These are phyloP conservation scores for Hycleus cichorii DNA, from an alignment of 1,140 invertebrate genomes.

Conservation along the genomic window DNA sequence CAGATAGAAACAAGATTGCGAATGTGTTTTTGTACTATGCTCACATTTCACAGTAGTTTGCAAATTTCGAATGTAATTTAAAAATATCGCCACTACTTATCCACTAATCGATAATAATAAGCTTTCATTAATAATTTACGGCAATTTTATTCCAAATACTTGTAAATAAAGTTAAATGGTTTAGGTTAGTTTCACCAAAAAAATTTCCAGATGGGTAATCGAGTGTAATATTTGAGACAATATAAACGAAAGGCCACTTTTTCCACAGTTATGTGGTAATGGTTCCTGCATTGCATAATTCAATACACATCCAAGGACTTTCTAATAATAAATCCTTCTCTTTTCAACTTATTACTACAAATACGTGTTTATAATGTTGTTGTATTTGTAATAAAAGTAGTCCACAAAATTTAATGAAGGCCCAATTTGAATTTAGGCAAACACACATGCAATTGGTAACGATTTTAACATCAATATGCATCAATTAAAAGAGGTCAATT, in stretches of 20 bases:
- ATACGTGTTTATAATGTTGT: too few species aligned
- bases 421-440: too few species aligned
- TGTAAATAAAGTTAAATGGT: too few species aligned
- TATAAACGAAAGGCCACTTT: conserved; percentile 8
- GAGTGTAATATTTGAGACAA: too few species aligned
- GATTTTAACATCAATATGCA: too few species aligned
- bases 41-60: conserved; percentile 6
- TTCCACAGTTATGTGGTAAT: conserved; percentile 6
- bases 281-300: conserved; percentile 13
- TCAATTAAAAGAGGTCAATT: too few species aligned
- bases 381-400: conserved; percentile 2
- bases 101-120: too few species aligned
- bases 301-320: conserved; percentile 14
- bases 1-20: conserved; percentile 10
- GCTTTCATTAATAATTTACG: too few species aligned
- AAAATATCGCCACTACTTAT: background rate
- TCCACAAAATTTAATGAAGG: background rate
- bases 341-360: background rate
- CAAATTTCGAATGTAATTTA: conserved; percentile 2
- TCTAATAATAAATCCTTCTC: conserved; percentile 12
- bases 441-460: too few species aligned
- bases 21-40: conserved; percentile 7
- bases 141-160: too few species aligned
- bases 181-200: background rate
- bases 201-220: background rate